phyloP scores from a whole-genome alignment of 2,888 invertebrate species.

The Lysandra coridon region DNA sequence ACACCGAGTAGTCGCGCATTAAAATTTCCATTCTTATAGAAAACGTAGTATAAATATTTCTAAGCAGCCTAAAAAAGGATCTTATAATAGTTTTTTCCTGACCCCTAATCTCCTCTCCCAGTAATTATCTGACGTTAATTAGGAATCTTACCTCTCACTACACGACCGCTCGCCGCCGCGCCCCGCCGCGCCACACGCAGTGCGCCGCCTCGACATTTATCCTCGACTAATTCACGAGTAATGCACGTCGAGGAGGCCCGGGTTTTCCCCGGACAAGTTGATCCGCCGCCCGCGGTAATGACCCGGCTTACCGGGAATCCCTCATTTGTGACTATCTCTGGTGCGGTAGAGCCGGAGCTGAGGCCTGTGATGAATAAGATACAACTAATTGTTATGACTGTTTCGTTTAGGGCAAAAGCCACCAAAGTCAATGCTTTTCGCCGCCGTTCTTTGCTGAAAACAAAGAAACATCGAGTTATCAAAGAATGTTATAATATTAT shows the following conservation, averaged over 20 bases:
- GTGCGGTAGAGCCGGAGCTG: constrained; percentile 31
- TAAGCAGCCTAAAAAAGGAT: no score
- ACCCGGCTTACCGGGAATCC: constrained; percentile 47
- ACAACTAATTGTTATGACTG: neutral
- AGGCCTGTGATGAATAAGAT: constrained; percentile 4
- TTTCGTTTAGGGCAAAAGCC: no score
- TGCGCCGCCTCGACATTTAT: neutral
- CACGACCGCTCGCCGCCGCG: neutral
- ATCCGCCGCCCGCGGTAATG: constrained; percentile 51
- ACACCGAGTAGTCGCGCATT: no score
- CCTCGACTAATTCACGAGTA: constrained; percentile 9
- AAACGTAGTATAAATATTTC: no score
- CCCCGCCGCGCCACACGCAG: neutral
- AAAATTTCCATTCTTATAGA: no score
- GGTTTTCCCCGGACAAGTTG: constrained; percentile 48
- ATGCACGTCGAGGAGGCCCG: neutral
- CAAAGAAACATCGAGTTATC: no score
- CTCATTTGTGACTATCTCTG: constrained; percentile 47
- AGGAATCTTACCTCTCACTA: neutral
- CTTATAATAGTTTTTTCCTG: neutral
- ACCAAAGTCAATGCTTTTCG: no score
- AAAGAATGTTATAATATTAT: no score
- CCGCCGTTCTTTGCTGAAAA: no score
- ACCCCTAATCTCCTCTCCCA: neutral
- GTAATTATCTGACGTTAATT: neutral